Evolutionary conservation across 2,113 vertebrate species (phyloP).

Genomic region (Ictalurus punctatus): DNA sequence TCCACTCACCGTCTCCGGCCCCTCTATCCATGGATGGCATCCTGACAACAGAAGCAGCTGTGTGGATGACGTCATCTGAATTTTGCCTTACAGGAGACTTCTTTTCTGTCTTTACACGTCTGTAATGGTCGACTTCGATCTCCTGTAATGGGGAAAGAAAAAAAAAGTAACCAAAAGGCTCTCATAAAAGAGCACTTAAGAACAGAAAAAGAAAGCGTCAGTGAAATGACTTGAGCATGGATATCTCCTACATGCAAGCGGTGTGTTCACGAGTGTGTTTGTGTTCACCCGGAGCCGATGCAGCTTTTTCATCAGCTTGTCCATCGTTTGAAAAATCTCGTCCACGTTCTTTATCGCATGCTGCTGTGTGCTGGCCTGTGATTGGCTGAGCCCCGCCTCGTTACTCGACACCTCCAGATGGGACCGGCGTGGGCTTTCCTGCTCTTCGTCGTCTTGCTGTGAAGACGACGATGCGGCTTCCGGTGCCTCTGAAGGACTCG

Average conservation of each 20-base stretch:
- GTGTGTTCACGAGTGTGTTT: not conserved
- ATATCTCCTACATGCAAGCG: not conserved
- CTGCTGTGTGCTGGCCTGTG: slow-evolving; percentile 43
- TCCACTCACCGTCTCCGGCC: slow-evolving; percentile 64
- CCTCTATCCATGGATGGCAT: slow-evolving; percentile 63
- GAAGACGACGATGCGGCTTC: slow-evolving; percentile 33
- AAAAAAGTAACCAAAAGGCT: not conserved
- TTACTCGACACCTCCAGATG: slow-evolving; percentile 23
- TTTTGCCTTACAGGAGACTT: slow-evolving; percentile 48
- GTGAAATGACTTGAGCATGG: not conserved
- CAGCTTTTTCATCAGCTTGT: slow-evolving; percentile 71
- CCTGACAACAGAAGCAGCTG: slow-evolving; percentile 56
- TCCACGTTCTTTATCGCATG: slow-evolving; percentile 70
- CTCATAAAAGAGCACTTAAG: not conserved
- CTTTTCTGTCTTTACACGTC: slow-evolving; percentile 64
- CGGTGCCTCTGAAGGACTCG: slow-evolving; percentile 50
- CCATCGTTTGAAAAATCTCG: slow-evolving; percentile 73
- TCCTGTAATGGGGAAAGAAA: slow-evolving; percentile 58
- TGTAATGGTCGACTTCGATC: slow-evolving; percentile 69
- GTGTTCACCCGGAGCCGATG: slow-evolving; percentile 67
- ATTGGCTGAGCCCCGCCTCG: slow-evolving; percentile 42
- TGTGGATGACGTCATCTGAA: slow-evolving; percentile 54
- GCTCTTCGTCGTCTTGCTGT: slow-evolving; percentile 31
- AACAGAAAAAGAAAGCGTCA: not conserved
- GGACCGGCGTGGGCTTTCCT: not conserved